A percentile compares a stretch with the other conserved stretches of the same genome.
Conservation (phyloP, 2,113 vertebrate genomes). For the Tetraodon nigroviridis region DNA sequence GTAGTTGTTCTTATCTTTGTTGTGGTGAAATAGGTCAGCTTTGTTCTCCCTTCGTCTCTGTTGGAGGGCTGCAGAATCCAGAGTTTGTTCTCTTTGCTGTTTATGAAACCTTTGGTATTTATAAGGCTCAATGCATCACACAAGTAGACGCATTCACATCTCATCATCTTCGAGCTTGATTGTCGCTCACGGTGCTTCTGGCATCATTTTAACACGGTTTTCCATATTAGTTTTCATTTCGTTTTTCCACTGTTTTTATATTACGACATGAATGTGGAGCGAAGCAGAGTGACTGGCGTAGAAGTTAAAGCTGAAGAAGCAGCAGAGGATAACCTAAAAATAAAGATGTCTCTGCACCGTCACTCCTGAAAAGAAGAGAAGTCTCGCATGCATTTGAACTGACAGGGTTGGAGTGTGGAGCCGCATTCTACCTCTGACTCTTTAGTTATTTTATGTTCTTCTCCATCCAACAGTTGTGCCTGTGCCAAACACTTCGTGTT, state of each 20-base stretch:
- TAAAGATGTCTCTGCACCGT: slow-evolving; percentile 22
- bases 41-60: slow-evolving; percentile 29
- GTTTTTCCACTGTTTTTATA: background rate
- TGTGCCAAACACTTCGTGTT: background rate
- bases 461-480: background rate
- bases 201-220: slow-evolving; percentile 3
- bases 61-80: slow-evolving; percentile 13
- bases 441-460: background rate
- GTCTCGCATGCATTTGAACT: slow-evolving; percentile 9
- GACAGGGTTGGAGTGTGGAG: background rate
- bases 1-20: slow-evolving; percentile 20
- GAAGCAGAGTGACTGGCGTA: slow-evolving; percentile 17
- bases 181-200: slow-evolving; percentile 1
- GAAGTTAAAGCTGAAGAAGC: slow-evolving; percentile 17
- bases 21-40: slow-evolving; percentile 55
- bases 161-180: background rate
- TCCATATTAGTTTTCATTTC: background rate
- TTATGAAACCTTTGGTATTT: slow-evolving; percentile 27
- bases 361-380: slow-evolving; percentile 14
- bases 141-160: slow-evolving; percentile 5
- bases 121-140: slow-evolving; percentile 13
- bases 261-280: background rate
- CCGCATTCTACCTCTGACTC: slow-evolving; percentile 14
- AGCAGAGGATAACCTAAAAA: slow-evolving; percentile 23
- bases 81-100: slow-evolving; percentile 21